Conservation (phyloP, 2,888 invertebrate genomes). For the Latrodectus hesperus region DNA sequence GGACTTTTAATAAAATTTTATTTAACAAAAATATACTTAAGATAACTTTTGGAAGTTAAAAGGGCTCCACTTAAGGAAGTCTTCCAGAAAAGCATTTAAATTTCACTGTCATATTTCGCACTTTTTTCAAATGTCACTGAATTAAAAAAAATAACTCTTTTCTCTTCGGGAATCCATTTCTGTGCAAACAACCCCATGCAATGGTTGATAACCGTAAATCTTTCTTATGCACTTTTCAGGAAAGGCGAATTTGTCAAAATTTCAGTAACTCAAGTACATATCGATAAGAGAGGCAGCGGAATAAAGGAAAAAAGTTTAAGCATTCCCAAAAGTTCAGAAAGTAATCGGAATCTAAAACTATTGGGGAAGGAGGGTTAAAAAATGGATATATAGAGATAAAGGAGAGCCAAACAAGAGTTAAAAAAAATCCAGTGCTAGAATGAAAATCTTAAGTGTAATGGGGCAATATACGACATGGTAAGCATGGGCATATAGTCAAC, state of each 20-base stretch:
- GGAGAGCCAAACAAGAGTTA: constrained; percentile 8
- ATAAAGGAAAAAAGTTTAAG: constrained; percentile 44
- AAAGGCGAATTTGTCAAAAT: constrained; percentile 51
- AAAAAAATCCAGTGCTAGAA: constrained; percentile 37
- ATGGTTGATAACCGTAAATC: neutral
- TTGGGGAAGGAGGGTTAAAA: constrained; percentile 35
- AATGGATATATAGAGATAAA: constrained; percentile 43
- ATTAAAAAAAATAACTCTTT: no score
- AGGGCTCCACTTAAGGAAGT: no score
- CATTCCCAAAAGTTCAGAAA: constrained; percentile 64
- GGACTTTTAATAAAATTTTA: no score
- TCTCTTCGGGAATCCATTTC: no score
- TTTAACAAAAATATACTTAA: no score
- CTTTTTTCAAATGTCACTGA: no score
- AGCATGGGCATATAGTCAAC: constrained; percentile 61
- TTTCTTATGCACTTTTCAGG: constrained; percentile 53
- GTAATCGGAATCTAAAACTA: constrained; percentile 60
- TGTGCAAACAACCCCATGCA: no score
- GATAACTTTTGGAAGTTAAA: no score
- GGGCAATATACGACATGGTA: constrained; percentile 64
- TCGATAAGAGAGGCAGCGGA: constrained; percentile 29
- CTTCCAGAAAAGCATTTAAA: no score
- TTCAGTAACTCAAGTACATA: constrained; percentile 45
- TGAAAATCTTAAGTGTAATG: constrained; percentile 66
- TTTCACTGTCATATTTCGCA: neutral